Conservation (phyloP, 2,113 vertebrate genomes). For the Myodes glareolus region DNA sequence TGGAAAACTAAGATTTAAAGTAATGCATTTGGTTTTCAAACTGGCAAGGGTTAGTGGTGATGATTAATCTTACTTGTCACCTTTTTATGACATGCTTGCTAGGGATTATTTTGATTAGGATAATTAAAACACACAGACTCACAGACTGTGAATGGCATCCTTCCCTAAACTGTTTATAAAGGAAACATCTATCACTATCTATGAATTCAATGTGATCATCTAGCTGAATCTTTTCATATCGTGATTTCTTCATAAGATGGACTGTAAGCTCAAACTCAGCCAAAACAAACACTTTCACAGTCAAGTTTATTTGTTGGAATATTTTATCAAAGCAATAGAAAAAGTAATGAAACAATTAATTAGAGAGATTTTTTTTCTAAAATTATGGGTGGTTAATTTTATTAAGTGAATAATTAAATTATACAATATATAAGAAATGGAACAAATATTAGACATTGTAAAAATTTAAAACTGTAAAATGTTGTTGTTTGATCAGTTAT, state of each 20-base stretch:
- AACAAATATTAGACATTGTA: neutral
- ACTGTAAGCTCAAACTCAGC: neutral
- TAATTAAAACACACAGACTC: neutral
- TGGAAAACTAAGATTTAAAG: neutral
- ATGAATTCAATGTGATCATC: neutral
- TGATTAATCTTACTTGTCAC: neutral
- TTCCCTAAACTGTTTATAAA: neutral
- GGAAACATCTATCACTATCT: neutral
- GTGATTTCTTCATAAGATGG: neutral
- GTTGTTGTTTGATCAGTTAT: neutral
- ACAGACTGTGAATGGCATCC: neutral
- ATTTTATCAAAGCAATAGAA: neutral
- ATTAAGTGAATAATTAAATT: neutral
- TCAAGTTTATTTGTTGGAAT: neutral
- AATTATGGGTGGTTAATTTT: neutral
- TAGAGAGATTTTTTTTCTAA: neutral
- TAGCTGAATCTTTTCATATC: neutral
- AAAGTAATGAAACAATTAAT: neutral
- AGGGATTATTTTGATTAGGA: neutral
- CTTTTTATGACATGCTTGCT: neutral
- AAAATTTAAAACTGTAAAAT: neutral
- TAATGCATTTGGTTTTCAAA: neutral
- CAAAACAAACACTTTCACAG: neutral
- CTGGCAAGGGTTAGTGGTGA: too few relatives aligned
- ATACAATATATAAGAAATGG: neutral